Evolutionary conservation across 2,113 vertebrate genomes (phyloP).

Genomic region (Hypomesus transpacificus): DNA sequence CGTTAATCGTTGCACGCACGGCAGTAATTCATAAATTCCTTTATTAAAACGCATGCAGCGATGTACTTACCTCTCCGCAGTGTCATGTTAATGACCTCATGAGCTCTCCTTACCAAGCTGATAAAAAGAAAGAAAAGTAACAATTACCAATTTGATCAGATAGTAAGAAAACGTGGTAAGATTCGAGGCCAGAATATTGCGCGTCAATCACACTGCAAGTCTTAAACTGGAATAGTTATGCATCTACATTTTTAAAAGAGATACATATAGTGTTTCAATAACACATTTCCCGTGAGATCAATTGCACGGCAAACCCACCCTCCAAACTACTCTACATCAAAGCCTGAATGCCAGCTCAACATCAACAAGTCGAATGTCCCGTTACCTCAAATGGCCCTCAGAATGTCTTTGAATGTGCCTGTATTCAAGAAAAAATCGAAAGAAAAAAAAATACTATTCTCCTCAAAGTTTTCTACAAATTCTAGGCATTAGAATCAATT

Average conservation of each 20-base stretch:
- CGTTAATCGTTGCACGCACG: no score
- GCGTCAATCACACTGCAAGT: no score
- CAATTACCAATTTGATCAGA: background rate
- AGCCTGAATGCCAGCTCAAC: conserved; percentile 77
- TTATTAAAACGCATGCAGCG: background rate
- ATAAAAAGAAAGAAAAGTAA: background rate
- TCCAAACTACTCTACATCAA: conserved; percentile 12
- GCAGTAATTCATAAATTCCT: background rate
- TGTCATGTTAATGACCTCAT: conserved; percentile 63
- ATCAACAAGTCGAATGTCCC: conserved; percentile 50
- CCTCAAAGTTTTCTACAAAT: no score
- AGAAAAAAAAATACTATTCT: no score
- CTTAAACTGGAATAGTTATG: no score
- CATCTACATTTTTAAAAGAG: no score
- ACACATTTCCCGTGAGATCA: no score
- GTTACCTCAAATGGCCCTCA: conserved; percentile 5
- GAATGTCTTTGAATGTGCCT: conserved; percentile 40
- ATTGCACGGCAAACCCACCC: conserved; percentile 11
- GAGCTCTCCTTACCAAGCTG: background rate
- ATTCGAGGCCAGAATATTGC: no score
- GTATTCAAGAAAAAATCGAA: conserved; percentile 4
- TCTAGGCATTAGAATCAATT: no score
- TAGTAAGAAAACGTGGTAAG: no score
- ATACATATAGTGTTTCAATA: no score
- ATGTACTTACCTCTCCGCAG: conserved; percentile 78